phyloP scores from a whole-genome alignment of 1,140 invertebrate genomes.

The Ostrea denselamellosa region DNA sequence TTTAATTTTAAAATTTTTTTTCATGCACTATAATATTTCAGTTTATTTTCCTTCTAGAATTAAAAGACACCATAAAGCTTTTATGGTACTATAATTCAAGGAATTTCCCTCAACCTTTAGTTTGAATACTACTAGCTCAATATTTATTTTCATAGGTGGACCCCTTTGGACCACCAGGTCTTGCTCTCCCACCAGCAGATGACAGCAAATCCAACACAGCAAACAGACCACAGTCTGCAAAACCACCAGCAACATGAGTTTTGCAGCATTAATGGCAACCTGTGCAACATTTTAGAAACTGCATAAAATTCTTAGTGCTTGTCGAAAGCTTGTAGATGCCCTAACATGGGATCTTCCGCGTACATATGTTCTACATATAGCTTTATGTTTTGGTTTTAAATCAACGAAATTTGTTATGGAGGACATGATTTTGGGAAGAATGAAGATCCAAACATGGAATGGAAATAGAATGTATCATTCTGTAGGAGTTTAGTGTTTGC shows the following conservation, averaged over 20 bases:
- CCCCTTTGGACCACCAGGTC: constrained; percentile 48
- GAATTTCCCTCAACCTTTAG: too few relatives aligned
- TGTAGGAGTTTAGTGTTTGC: too few relatives aligned
- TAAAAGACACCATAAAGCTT: too few relatives aligned
- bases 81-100: too few relatives aligned
- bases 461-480: neutral
- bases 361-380: neutral
- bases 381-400: neutral
- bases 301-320: neutral
- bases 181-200: constrained; percentile 25
- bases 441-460: neutral
- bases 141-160: constrained; percentile 44
- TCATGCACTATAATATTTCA: too few relatives aligned
- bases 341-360: neutral
- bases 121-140: neutral
- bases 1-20: too few relatives aligned
- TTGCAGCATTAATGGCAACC: neutral
- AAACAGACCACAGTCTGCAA: constrained; percentile 32
- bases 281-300: constrained; percentile 2
- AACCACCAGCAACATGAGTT: constrained; percentile 29
- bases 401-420: neutral
- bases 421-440: neutral
- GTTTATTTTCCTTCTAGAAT: too few relatives aligned
- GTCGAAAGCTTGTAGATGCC: constrained; percentile 10
- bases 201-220: neutral